phyloP scores from a whole-genome alignment of 92 coral and sea anemone genomes.

The Isaurus tuberculatus region DNA sequence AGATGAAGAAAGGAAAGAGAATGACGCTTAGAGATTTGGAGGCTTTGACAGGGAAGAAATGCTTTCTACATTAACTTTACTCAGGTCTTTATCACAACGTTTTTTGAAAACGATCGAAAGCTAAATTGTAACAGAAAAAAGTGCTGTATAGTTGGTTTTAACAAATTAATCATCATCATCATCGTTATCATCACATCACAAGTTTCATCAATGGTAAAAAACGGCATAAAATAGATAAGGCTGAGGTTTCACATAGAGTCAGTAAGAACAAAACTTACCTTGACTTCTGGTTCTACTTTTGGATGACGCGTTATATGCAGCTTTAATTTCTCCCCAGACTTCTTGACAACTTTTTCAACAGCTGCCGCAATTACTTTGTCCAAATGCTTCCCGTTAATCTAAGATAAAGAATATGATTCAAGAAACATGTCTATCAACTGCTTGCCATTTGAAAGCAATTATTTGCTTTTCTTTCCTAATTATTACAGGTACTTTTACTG shows the following conservation, averaged over 20 bases:
- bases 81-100: too few relatives aligned
- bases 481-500: background rate
- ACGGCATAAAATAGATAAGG: too few relatives aligned
- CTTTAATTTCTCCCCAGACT: conserved; percentile 87
- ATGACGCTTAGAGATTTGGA: background rate
- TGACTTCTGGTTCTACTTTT: conserved; percentile 19
- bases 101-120: too few relatives aligned
- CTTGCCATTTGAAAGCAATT: background rate
- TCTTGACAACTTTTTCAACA: conserved; percentile 88
- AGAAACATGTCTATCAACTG: background rate
- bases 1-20: background rate
- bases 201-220: too few relatives aligned
- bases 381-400: conserved; percentile 96
- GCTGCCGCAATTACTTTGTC: conserved; percentile 92
- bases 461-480: background rate
- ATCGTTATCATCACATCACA: too few relatives aligned
- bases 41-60: background rate
- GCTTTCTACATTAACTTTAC: too few relatives aligned
- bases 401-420: background rate
- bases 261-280: conserved; percentile 18
- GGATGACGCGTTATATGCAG: conserved; percentile 85
- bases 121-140: too few relatives aligned
- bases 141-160: too few relatives aligned
- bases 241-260: too few relatives aligned
- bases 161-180: too few relatives aligned